Evolutionary conservation across 2,113 vertebrate genomes (phyloP), one percentile per base, ranked within the genome.

Genomic region (Labeo catla): DNA sequence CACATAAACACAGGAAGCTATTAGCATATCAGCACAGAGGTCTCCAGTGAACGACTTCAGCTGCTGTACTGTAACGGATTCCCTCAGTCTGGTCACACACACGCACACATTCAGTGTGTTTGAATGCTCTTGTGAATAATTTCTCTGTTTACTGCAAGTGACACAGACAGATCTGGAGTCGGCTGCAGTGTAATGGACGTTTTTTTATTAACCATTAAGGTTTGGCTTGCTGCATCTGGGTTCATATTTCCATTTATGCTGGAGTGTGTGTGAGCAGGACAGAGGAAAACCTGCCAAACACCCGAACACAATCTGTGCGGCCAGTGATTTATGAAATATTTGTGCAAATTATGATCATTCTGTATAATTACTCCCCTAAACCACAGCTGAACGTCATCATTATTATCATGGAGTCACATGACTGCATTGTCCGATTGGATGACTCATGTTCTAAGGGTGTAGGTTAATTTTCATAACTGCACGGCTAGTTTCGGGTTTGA

Each of bases 11-110:
- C 91, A 92, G 90, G 91, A 93, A 93, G 76, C 88, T 50, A 92
- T 93, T 93, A 92, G 90, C 91, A 93, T 93, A 90, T 91, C 88
- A 89, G 89, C 87, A 92, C 89, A 84, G 68, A 73, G 50, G 81
- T 72, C 68, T 84, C 68, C 66, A 84, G 68, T 54, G 50, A 86
- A 59, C 66, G 16, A 39, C 36, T 13, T 85, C 19, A 65, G 59
- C 76, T 80, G 61, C 49, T 57, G 34, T 86, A 59, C 76, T 80
- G 76, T 80, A 70, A 72, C 9, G 3, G 21, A 86, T 81, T 80
- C 84, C 66, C 34, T 84, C 21, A 28, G 28, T 84, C 81, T 73
- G 21, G 21, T 63, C 6, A 54, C 66, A 10, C n/a, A 63, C 61
- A 11, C 28, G 39, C 70, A 61, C 8, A 52, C 73, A 84, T 11